Evolutionary conservation across 2,797 vertebrate genomes (phyloP).

Genomic region (Alcedo atthis): DNA sequence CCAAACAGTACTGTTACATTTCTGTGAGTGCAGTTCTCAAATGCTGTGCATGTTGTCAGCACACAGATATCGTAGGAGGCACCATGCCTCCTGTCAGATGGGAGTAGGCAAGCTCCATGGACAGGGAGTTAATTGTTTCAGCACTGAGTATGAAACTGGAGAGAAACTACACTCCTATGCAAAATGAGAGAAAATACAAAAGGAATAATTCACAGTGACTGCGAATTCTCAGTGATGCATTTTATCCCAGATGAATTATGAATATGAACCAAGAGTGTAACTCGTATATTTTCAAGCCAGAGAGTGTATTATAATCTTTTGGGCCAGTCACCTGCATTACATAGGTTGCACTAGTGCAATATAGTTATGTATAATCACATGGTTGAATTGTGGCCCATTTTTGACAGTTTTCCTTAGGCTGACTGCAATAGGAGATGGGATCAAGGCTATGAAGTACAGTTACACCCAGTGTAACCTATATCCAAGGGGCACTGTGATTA

Average conservation of each 20-base stretch:
- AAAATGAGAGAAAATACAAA: neutral
- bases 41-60: neutral
- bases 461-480: neutral
- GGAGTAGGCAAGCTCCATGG: neutral
- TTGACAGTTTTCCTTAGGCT: neutral
- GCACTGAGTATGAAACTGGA: neutral
- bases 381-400: neutral
- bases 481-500: neutral
- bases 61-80: neutral
- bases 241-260: neutral
- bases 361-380: neutral
- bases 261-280: neutral
- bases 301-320: neutral
- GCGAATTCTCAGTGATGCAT: neutral
- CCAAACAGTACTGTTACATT: neutral
- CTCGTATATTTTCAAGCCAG: neutral
- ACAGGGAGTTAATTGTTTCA: neutral
- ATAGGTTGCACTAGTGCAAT: neutral
- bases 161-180: neutral
- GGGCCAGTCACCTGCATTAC: neutral
- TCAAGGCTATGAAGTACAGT: neutral
- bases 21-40: neutral
- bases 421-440: neutral
- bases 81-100: rapidly evolving
- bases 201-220: neutral